A percentile compares a stretch with the other conserved stretches of the same genome.
Conservation (phyloP, 2,797 vertebrate species). For the Rhinella marina region DNA sequence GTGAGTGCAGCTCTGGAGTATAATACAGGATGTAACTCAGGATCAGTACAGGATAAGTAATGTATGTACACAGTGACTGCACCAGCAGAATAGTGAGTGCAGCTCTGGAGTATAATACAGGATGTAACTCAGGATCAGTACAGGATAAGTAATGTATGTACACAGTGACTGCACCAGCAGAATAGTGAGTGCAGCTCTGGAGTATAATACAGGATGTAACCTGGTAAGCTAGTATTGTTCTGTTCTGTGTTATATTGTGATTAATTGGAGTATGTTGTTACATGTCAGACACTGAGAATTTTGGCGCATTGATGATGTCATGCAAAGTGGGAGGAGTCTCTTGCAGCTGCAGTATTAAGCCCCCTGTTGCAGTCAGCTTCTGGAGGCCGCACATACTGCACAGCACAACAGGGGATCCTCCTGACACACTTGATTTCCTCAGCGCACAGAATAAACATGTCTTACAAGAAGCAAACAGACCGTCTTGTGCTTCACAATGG, state of each 20-base stretch:
- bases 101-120: neutral
- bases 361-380: neutral
- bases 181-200: constrained; percentile 1
- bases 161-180: neutral
- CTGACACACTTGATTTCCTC: constrained; percentile 23
- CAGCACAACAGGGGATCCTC: neutral
- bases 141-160: neutral
- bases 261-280: neutral
- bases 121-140: no score
- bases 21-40: neutral
- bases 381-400: neutral
- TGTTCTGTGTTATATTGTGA: neutral
- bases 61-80: constrained; percentile 9
- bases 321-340: neutral
- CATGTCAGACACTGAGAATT: neutral
- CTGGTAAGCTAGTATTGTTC: neutral
- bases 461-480: constrained; percentile 19
- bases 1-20: neutral
- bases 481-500: neutral
- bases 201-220: neutral
- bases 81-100: neutral
- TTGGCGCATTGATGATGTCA: neutral
- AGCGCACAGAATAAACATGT: constrained; percentile 26
- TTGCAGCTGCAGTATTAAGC: neutral
- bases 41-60: neutral